Evolutionary conservation across 2,797 vertebrate species (phyloP).

Genomic region (Esox lucius): DNA sequence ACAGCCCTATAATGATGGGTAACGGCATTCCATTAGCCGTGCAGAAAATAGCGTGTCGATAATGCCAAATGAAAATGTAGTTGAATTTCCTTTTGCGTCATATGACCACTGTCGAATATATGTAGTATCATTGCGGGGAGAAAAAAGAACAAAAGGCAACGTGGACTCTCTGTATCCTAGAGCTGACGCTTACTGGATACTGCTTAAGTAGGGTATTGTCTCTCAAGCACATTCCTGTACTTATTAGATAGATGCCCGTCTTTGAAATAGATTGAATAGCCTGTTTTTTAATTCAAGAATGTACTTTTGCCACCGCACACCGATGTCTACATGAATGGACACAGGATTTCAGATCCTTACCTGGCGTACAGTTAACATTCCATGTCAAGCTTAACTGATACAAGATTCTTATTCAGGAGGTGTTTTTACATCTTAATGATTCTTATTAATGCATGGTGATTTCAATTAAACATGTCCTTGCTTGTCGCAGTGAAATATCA

Average conservation of each 20-base stretch:
- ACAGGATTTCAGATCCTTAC: slow-evolving; percentile 70
- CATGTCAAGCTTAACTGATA: slow-evolving; percentile 70
- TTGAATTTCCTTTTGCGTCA: not conserved
- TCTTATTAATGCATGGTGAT: slow-evolving; percentile 80
- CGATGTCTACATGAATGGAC: slow-evolving; percentile 56
- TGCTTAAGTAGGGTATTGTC: slow-evolving; percentile 55
- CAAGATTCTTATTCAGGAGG: slow-evolving; percentile 70
- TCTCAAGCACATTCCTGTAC: slow-evolving; percentile 58
- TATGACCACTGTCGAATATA: slow-evolving; percentile 10
- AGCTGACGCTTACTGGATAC: slow-evolving; percentile 27
- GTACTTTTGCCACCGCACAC: slow-evolving; percentile 43
- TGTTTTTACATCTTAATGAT: slow-evolving; percentile 81
- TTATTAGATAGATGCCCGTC: slow-evolving; percentile 56
- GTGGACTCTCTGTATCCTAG: slow-evolving; percentile 11
- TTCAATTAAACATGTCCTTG: slow-evolving; percentile 77
- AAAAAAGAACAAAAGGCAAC: slow-evolving; percentile 27
- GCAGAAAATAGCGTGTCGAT: slow-evolving; percentile 44
- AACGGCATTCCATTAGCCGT: slow-evolving; percentile 41
- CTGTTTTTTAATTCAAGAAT: slow-evolving; percentile 58
- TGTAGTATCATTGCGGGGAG: slow-evolving; percentile 10
- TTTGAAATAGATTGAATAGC: slow-evolving; percentile 67
- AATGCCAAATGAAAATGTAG: not conserved
- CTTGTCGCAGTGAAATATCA: slow-evolving; percentile 69
- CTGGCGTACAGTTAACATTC: slow-evolving; percentile 66
- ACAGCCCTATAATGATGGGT: slow-evolving; percentile 60